These are phyloP conservation scores for Philypnodon macrostomus DNA, from an alignment of 2,797 vertebrate species.

Conservation along the genomic window DNA sequence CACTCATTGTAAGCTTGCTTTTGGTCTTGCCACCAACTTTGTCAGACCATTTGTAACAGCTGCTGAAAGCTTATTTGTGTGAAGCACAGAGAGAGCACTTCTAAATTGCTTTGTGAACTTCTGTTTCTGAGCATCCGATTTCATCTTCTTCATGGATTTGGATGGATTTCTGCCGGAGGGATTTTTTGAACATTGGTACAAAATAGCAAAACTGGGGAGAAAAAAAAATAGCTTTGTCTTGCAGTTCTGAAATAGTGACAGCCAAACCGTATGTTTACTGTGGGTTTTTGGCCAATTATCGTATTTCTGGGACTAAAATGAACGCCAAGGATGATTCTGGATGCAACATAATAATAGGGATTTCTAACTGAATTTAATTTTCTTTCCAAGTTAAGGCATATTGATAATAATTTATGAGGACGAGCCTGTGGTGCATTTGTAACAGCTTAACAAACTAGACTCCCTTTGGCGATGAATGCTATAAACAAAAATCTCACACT, in stretches of 20 bases:
- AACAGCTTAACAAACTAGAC: conserved; percentile 10
- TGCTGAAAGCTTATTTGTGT: conserved; percentile 3
- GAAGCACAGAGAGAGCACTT: not conserved
- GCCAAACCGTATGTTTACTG: conserved; percentile 13
- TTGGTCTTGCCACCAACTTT: not conserved
- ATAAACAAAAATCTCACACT: conserved; percentile 21
- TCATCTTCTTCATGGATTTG: conserved; percentile 11
- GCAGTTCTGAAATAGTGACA: conserved; percentile 8
- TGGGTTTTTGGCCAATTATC: conserved; percentile 12
- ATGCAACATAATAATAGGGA: not conserved
- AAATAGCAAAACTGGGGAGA: conserved; percentile 10
- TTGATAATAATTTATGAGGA: conserved; percentile 10
- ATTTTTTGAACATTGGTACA: conserved; percentile 13
- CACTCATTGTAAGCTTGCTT: not conserved
- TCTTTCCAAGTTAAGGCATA: conserved; percentile 6
- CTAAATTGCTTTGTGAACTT: not conserved
- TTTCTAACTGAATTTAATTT: conserved; percentile 9
- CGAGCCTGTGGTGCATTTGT: conserved; percentile 11
- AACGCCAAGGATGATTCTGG: conserved; percentile 10
- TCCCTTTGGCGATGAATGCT: conserved; percentile 4
- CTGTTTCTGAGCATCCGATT: not conserved
- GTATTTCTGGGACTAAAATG: conserved; percentile 13
- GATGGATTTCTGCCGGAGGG: conserved; percentile 19
- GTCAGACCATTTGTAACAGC: not conserved
- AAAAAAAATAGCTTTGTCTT: conserved; percentile 19